Evolutionary conservation across 1,140 invertebrate species (phyloP).

Genomic region (Drosophila navojoa): DNA sequence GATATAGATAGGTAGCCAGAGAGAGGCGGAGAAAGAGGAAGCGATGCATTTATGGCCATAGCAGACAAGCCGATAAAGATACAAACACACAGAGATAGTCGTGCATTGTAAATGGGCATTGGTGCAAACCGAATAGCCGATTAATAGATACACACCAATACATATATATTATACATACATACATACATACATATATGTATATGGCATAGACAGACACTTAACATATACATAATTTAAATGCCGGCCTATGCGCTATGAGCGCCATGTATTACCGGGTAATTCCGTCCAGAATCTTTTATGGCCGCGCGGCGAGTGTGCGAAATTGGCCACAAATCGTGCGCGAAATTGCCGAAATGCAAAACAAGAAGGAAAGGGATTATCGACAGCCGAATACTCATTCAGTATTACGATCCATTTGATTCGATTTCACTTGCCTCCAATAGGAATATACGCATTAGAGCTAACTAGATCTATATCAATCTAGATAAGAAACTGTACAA

Average conservation of each 20-base stretch:
- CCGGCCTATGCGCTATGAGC: constrained; percentile 20
- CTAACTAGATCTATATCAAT: no score
- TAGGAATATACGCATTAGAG: no score
- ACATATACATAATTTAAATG: constrained; percentile 72
- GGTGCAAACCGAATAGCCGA: constrained; percentile 52
- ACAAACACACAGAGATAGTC: constrained; percentile 6
- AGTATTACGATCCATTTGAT: no score
- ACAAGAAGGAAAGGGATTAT: constrained; percentile 10
- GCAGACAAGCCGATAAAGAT: constrained; percentile 16
- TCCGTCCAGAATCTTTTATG: constrained; percentile 43
- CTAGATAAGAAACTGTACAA: no score
- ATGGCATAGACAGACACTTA: constrained; percentile 5
- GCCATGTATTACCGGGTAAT: constrained; percentile 16
- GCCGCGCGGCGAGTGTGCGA: constrained; percentile 30
- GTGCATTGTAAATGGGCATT: constrained; percentile 28
- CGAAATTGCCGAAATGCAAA: constrained; percentile 40
- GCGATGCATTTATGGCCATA: constrained; percentile 12
- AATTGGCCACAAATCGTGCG: constrained; percentile 69
- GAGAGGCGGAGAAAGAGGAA: no score
- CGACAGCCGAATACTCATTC: no score
- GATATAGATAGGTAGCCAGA: constrained; percentile 1
- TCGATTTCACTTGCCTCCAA: no score
- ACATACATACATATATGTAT: background rate
- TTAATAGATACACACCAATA: constrained; percentile 49
- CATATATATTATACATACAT: constrained; percentile 39